Evolutionary conservation across 2,797 vertebrate species (phyloP).

Genomic region (Enteromius argenteus): DNA sequence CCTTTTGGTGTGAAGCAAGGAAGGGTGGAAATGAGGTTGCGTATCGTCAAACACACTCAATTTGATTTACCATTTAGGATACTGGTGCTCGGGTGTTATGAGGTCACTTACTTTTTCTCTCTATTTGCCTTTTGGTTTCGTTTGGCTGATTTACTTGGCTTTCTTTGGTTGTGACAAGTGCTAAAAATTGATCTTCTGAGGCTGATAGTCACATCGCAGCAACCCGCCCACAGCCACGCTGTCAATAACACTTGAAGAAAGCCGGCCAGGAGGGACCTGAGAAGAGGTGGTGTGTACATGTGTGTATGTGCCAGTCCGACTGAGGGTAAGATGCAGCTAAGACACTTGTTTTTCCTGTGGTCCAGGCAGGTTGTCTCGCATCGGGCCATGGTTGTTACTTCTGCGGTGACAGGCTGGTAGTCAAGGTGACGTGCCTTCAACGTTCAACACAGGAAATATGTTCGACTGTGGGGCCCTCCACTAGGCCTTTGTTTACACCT

Average conservation of each 20-base stretch:
- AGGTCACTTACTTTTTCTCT: constrained; percentile 60
- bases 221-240: constrained; percentile 37
- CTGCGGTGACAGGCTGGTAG: constrained; percentile 58
- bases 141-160: constrained; percentile 53
- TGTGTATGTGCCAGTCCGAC: constrained; percentile 39
- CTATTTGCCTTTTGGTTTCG: constrained; percentile 20
- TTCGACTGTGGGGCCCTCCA: constrained; percentile 51
- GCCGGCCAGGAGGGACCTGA: constrained; percentile 21
- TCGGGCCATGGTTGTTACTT: neutral
- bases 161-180: constrained; percentile 59
- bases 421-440: constrained; percentile 58
- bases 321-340: constrained; percentile 17
- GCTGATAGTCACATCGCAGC: constrained; percentile 52
- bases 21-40: constrained; percentile 39
- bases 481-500: constrained; percentile 57
- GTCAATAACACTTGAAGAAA: constrained; percentile 49
- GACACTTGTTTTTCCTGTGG: constrained; percentile 26
- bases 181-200: constrained; percentile 58
- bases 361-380: constrained; percentile 41
- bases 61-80: constrained; percentile 58
- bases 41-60: constrained; percentile 35
- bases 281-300: neutral
- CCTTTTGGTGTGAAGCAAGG: constrained; percentile 13
- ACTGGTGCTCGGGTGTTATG: constrained; percentile 32
- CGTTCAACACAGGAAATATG: constrained; percentile 50